Evolutionary conservation across 2,888 invertebrate species (phyloP).

Genomic region (Campoletis raptor): DNA sequence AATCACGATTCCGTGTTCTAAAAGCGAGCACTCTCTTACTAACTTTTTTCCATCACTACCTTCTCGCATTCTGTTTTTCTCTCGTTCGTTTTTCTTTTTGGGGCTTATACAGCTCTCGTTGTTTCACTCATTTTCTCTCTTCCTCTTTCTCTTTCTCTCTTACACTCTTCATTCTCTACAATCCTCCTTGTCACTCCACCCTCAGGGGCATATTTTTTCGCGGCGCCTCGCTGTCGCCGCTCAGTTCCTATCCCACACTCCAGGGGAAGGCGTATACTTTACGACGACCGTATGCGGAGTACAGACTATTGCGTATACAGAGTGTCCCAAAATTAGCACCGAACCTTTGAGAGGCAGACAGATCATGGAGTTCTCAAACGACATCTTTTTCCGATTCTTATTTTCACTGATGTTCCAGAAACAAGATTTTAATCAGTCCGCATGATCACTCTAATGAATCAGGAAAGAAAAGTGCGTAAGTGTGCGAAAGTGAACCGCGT

Average conservation of each 20-base stretch:
- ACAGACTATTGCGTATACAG: slow-evolving; percentile 18
- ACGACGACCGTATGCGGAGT: slow-evolving; percentile 35
- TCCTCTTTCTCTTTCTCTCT: background rate
- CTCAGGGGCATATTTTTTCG: slow-evolving; percentile 17
- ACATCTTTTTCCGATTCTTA: background rate
- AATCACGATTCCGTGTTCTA: slow-evolving; percentile 15
- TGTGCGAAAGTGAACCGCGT: too few relatives aligned
- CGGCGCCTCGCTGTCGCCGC: slow-evolving; percentile 31
- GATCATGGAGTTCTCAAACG: background rate
- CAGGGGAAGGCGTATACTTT: slow-evolving; percentile 20
- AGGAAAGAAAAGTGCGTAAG: background rate
- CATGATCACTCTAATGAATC: background rate
- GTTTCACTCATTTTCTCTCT: background rate
- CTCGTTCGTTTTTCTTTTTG: background rate
- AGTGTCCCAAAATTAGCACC: background rate
- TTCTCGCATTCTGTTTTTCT: slow-evolving; percentile 28
- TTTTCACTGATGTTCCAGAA: background rate
- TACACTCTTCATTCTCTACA: slow-evolving; percentile 4
- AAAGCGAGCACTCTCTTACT: slow-evolving; percentile 4
- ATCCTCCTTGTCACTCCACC: slow-evolving; percentile 36
- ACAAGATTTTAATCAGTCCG: background rate
- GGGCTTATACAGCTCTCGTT: background rate
- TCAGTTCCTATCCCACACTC: slow-evolving; percentile 14
- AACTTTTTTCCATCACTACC: slow-evolving; percentile 21
- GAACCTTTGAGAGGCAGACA: background rate